Evolutionary conservation across 2,113 vertebrate genomes (phyloP), one percentile per base, ranked within the genome.

Genomic region (Phalacrocorax aristotelis): DNA sequence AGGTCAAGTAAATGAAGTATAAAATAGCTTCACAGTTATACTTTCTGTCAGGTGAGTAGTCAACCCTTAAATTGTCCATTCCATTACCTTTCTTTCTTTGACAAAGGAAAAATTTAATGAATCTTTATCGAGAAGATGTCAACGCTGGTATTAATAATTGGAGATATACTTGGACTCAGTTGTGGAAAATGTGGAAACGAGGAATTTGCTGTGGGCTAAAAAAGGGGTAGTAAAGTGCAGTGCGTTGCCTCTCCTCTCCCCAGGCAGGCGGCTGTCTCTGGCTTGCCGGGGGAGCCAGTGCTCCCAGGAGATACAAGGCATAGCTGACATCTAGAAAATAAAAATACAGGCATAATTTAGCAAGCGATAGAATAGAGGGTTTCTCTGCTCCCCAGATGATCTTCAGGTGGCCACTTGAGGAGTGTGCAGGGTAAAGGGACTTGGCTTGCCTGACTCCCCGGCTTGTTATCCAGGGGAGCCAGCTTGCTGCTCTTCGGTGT

Each of bases 1-100:
- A 83, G 87, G 62, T 96, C 69, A 91, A 71, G 65, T 78, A 97
- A 96, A 95, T 93, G 69, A 95, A 87, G 76, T 95, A 96, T 95
- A 94, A 96, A 97, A 91, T 93, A 96, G 49, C 55, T 96, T 92
- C 89, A 90, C 32, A 86, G 64, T 93, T 87, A 83, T 17, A 88
- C 29, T 92, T 97, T 95, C 52, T 83, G 81, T 92, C 83, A 94
- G 94, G 78, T 97, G 75, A 90, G 61, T 96, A 89, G 91, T 81
- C 89, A 95, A 85, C 54, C 51, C 38, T 87, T 95, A 90, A 95
- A 94, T 96, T 97, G 72, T 87, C 52, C 69, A 18, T 90, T 91
- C 78, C 27, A 70, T 91, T 72, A 77, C 30, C 42, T 88, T 80
- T 91, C n/a, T 90, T 66, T 79, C 85, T 88, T 89, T 81, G 89